These are phyloP conservation scores for Sebastes kiyomatsui DNA, from an alignment of 2,797 vertebrate species.

Conservation along the genomic window DNA sequence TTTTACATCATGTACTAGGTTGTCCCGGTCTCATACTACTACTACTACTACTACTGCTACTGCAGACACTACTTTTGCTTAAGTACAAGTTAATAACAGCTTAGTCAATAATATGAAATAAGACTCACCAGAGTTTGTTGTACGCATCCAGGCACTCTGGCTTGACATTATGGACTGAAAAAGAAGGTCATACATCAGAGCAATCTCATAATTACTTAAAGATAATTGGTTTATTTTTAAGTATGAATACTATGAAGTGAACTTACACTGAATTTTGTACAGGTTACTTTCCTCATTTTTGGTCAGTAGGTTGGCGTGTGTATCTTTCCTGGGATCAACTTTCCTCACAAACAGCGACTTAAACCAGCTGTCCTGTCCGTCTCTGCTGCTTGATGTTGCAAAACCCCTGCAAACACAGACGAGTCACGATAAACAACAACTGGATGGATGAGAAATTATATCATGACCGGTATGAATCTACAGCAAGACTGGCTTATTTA, in stretches of 20 bases:
- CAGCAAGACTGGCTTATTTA: neutral
- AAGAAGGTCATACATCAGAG: slow-evolving; percentile 1
- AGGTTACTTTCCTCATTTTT: slow-evolving; percentile 96
- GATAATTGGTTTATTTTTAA: neutral
- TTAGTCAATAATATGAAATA: neutral
- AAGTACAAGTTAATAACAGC: neutral
- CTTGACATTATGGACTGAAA: slow-evolving; percentile 97
- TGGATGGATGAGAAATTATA: neutral
- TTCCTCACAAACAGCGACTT: slow-evolving; percentile 96
- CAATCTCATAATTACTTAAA: neutral
- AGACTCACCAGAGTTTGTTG: slow-evolving; percentile 95
- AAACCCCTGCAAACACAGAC: slow-evolving; percentile 79
- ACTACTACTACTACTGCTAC: neutral
- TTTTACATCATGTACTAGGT: neutral
- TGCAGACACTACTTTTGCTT: neutral
- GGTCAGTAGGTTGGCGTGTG: slow-evolving; percentile 94
- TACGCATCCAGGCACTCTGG: slow-evolving; percentile 96
- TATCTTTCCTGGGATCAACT: slow-evolving; percentile 96
- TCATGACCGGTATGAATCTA: neutral
- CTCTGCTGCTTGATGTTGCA: slow-evolving; percentile 79
- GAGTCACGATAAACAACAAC: neutral
- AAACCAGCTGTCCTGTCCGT: slow-evolving; percentile 93
- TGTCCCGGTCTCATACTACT: neutral
- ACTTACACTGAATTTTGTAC: slow-evolving; percentile 96
- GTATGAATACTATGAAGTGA: neutral